Evolutionary conservation across 2,113 vertebrate species (phyloP), one percentile per base, ranked within the genome.

Genomic region (Sorex araneus): DNA sequence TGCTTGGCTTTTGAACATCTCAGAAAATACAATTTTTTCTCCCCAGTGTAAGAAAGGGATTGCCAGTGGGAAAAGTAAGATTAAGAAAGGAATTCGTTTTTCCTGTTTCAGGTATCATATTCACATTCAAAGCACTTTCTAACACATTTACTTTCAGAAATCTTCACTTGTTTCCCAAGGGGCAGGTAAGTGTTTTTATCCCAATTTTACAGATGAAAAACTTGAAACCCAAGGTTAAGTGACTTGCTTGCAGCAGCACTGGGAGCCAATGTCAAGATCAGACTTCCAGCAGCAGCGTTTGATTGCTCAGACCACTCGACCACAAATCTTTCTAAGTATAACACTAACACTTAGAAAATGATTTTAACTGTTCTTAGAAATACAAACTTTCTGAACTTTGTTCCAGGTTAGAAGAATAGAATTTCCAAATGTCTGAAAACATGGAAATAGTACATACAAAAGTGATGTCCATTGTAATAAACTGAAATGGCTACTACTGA

Each of bases 161-260:
- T 60, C 71, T 84, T 84, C 30, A 63, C 66, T 30, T 94, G 91
- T 60, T 95, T 94, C 92, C 90, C 94, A 30, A 63, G 63, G 86
- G 89, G 40, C 63, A 84, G 50, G 84, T 92, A 92, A 95, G 43
- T 89, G 74, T 84, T 96, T 96, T 94, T 87, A 91, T 93, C 40
- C 54, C 74, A 91, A 79, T 95, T 96, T 94, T 94, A 87, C 73
- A 96, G 93, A 94, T 89, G 91, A 91, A 83, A 89, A 94, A 75
- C 93, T 86, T 92, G 84, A 91, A 95, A 67, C 71, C 34, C 50
- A 66, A 92, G 87, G 87, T 96, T 94, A 95, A 96, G 87, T 95
- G 94, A 90, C 32, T 89, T 77, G 16, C 54, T 84, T 77, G 57
- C 34, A 78, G 67, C 21, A 71, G 25, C 47, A 69, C 47, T 63